Evolutionary conservation across 2,797 vertebrate species (phyloP).

Genomic region (Pseudochirops cupreus): DNA sequence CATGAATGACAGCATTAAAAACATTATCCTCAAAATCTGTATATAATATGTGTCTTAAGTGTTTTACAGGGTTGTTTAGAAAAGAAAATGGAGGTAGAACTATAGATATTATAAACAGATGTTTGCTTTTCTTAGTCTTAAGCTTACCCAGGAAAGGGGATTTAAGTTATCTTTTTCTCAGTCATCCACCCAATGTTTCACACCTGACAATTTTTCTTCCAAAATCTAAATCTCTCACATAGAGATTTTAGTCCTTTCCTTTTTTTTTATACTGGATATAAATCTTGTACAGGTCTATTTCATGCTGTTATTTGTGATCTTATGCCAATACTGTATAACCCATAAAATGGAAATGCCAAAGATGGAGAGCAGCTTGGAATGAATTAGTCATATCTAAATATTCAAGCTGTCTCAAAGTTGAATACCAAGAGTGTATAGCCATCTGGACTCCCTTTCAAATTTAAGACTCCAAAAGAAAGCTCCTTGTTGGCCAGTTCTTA

Average conservation of each 20-base stretch:
- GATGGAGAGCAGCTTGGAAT: not conserved
- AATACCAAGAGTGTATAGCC: not conserved
- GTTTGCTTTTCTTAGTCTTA: not conserved
- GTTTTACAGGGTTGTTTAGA: not conserved
- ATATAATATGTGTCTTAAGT: not conserved
- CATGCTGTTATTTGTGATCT: not conserved
- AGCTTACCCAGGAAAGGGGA: not conserved
- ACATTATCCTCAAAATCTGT: not conserved
- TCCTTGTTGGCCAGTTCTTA: not conserved
- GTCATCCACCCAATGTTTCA: not conserved
- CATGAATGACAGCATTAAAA: not conserved
- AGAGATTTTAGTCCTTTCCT: not conserved
- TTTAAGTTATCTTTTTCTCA: not conserved
- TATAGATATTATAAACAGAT: not conserved
- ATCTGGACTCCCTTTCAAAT: not conserved
- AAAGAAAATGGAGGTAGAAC: not conserved
- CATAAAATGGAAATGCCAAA: not conserved
- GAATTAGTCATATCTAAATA: not conserved
- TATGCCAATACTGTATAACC: not conserved
- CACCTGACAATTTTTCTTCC: not conserved
- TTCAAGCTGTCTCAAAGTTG: not conserved
- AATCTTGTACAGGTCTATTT: not conserved
- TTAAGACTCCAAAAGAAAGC: constrained; percentile 4
- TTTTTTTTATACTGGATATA: not conserved
- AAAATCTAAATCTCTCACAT: constrained; percentile 16